These are phyloP conservation scores for Cynoglossus semilaevis DNA, from an alignment of 2,113 vertebrate genomes.

Conservation along the genomic window DNA sequence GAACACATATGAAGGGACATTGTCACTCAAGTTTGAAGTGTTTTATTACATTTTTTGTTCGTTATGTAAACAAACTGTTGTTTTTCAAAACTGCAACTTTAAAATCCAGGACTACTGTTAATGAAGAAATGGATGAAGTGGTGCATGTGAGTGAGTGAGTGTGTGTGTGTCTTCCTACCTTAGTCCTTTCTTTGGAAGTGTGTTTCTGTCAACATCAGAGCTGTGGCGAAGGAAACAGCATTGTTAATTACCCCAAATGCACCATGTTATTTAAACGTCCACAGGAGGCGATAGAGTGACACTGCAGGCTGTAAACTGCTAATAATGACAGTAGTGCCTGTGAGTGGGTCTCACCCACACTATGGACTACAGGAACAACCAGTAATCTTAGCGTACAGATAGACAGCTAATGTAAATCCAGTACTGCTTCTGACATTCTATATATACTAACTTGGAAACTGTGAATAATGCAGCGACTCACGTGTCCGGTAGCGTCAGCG, in stretches of 20 bases:
- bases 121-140: no score
- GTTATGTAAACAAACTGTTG: no score
- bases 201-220: conserved; percentile 88
- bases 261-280: conserved; percentile 56
- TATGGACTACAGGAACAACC: not conserved
- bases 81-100: no score
- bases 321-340: conserved; percentile 53
- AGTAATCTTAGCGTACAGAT: not conserved
- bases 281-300: conserved; percentile 40
- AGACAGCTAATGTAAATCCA: not conserved
- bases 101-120: no score
- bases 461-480: conserved; percentile 30
- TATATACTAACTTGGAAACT: not conserved
- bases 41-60: no score
- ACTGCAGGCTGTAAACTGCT: conserved; percentile 44
- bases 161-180: no score
- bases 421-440: not conserved
- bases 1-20: no score
- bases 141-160: no score
- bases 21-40: no score
- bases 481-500: conserved; percentile 64
- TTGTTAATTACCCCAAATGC: conserved; percentile 49
- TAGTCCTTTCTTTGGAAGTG: conserved; percentile 92
- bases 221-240: conserved; percentile 75
- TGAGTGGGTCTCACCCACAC: conserved; percentile 1